Base-by-base conservation (phyloP, 2,113 vertebrate species). In the Monopterus albus region DNA sequence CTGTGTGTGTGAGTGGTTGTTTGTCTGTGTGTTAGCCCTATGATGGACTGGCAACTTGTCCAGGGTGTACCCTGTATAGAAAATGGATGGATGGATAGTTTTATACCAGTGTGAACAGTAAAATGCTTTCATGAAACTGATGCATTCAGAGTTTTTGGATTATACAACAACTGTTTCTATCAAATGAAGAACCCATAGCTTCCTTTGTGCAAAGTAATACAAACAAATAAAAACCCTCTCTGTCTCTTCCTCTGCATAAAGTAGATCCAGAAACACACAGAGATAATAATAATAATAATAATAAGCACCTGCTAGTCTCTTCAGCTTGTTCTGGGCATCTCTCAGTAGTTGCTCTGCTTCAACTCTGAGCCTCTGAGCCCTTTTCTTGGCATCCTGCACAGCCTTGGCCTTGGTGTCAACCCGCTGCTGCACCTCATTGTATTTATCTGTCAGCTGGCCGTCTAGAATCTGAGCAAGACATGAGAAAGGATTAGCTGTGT, bases 291-390 rank as follows among this genome's bases (percentile, higher is more conserved):
- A 68, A 89, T 47, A 0, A 23, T 0, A 43, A 31, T 1, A 17
- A 35, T 15, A 68, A 89, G 87, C 82, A 98, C 98, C 96, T 91
- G 94, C 93, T 62, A 99, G 91, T 58, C 91, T 91, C 82, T 94
- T 92, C 35, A 99, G 92, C 79, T 98, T 99, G 81, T 89, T 88
- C 67, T 97, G 95, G 4, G 98, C 94, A 0, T 96, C 94, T 25
- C 64, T 92, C 65, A 99, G 92, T 46, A 99, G 93, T 25, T 89
- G 78, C 0, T 94, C 94, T 0, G 97, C 97, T 75, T 99, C 96
- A 0, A 96, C 94, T 53, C 95, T 91, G 57, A 99, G 87, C 28
- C 72, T 92, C 83, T 98, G 95, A 0, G 96, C 98, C 79, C 92
- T 94, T 14, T 83, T 91, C 84, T 96, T 96, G 0, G 97, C 96